Base-by-base conservation (phyloP, 2,888 invertebrate genomes). In the Heliothis peltigera region DNA sequence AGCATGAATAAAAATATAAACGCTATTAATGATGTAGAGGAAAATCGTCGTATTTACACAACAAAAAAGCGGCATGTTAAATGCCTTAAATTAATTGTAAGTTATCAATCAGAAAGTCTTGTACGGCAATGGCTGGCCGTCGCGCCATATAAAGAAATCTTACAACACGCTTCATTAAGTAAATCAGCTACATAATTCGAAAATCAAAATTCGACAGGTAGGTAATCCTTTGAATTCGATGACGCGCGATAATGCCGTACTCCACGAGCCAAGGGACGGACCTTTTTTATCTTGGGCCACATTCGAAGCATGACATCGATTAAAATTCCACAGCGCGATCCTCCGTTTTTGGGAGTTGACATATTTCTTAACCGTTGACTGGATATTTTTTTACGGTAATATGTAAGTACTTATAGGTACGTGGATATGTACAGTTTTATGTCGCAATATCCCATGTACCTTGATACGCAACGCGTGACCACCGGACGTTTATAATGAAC, bases 401-500 rank as follows among this genome's bases (percentile, higher is more conserved):
- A n/a, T n/a, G n/a, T n/a, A 79, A 77, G 64, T 74, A 80, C 51
- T 78, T 59, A 62, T 75, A 78, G 78, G 79, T 75, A 72, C 75
- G 73, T 75, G 79, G 78, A 79, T 75, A 72, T 75, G 72, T 77
- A 80, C 69, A 68, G 69, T 82, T 84, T 80, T 69, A 83, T 92
- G 90, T 90, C 85, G 89, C 88, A 92, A 93, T 86, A 90, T 92
- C 91, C 91, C 84, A 87, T 87, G 87, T 87, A 86, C 85, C 87
- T 89, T 86, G 77, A 90, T 90, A 89, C 83, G 87, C 90, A 90
- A 85, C 81, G 87, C 90, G 90, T 91, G 89, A 88, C 91, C 86
- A 82, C 87, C 91, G 94, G 93, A 94, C 89, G 88, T 83, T 82
- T 77, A 76, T 91, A 91, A 92, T 93, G 89, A 89, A 85, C 83